phyloP scores from a whole-genome alignment of 2,797 vertebrate species.

The Antennarius maculatus region DNA sequence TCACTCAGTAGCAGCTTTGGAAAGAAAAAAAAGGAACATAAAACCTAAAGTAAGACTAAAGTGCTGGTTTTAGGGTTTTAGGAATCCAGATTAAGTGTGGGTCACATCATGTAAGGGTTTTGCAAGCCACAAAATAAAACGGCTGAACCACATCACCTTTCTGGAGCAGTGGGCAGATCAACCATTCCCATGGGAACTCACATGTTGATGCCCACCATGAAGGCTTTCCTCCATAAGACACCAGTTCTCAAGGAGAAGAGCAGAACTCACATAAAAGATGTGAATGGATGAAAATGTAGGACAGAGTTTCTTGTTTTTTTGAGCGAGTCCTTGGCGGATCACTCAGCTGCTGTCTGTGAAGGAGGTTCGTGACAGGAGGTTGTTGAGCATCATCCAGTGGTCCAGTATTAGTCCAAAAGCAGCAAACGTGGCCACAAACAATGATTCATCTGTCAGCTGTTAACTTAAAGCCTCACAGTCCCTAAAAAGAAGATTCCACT shows the following conservation, averaged over 20 bases:
- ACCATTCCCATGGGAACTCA: slow-evolving; percentile 71
- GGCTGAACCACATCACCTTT: slow-evolving; percentile 66
- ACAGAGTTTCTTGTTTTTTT: slow-evolving; percentile 48
- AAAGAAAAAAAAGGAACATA: slow-evolving; percentile 56
- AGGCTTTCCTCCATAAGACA: slow-evolving; percentile 41
- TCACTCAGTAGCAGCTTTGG: slow-evolving; percentile 55
- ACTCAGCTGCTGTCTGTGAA: slow-evolving; percentile 51
- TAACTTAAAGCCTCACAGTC: slow-evolving; percentile 52
- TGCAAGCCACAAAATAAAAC: slow-evolving; percentile 58
- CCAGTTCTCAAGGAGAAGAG: slow-evolving; percentile 44
- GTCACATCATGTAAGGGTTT: slow-evolving; percentile 69
- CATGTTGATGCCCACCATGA: slow-evolving; percentile 50
- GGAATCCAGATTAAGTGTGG: slow-evolving; percentile 78
- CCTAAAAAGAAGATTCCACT: slow-evolving; percentile 37
- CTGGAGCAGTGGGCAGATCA: slow-evolving; percentile 59
- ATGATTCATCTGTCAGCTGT: slow-evolving; percentile 73
- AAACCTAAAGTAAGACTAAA: slow-evolving; percentile 70
- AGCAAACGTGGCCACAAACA: slow-evolving; percentile 60
- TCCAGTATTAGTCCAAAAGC: slow-evolving; percentile 51
- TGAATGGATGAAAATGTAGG: slow-evolving; percentile 39
- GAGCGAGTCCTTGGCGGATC: slow-evolving; percentile 41
- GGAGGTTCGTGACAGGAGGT: slow-evolving; percentile 53
- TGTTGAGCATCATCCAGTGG: slow-evolving; percentile 52
- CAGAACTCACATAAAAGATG: slow-evolving; percentile 40
- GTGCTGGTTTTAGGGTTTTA: slow-evolving; percentile 57